phyloP scores from a whole-genome alignment of 2,888 invertebrate genomes.

The Ctena decussata region DNA sequence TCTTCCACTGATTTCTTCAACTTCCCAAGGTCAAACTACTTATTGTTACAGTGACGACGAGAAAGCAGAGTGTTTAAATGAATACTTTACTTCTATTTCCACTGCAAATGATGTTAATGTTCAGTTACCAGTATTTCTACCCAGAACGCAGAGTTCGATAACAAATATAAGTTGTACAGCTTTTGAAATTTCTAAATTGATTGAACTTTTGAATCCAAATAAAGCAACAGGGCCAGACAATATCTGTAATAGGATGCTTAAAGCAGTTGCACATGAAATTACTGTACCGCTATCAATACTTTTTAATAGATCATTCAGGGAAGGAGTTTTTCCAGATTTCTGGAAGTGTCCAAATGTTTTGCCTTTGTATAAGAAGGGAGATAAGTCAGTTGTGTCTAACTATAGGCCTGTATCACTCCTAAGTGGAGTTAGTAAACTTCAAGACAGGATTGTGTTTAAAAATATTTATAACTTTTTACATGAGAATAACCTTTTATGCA shows the following conservation, averaged over 20 bases:
- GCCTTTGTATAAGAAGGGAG: conserved; percentile 44
- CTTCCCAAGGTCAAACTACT: neutral
- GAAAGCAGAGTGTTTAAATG: neutral
- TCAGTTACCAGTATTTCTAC: neutral
- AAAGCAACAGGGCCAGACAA: neutral
- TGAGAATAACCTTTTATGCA: conserved; percentile 39
- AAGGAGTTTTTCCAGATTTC: conserved; percentile 18
- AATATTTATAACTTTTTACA: conserved; percentile 36
- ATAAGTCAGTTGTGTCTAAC: conserved; percentile 6
- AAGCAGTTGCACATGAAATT: neutral
- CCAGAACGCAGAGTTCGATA: neutral
- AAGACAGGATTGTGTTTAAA: conserved; percentile 48
- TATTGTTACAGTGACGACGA: neutral
- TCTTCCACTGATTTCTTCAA: neutral
- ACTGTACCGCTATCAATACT: neutral
- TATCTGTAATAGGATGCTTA: neutral
- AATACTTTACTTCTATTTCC: neutral
- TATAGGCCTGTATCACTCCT: conserved; percentile 45
- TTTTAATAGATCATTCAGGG: conserved; percentile 29
- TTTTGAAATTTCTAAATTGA: neutral
- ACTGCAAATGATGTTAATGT: neutral
- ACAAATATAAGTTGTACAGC: neutral
- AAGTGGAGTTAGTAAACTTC: conserved; percentile 38
- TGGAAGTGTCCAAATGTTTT: conserved; percentile 45
- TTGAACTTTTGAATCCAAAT: neutral